phyloP scores from a whole-genome alignment of 2,113 vertebrate species.

The Arenaria interpres region DNA sequence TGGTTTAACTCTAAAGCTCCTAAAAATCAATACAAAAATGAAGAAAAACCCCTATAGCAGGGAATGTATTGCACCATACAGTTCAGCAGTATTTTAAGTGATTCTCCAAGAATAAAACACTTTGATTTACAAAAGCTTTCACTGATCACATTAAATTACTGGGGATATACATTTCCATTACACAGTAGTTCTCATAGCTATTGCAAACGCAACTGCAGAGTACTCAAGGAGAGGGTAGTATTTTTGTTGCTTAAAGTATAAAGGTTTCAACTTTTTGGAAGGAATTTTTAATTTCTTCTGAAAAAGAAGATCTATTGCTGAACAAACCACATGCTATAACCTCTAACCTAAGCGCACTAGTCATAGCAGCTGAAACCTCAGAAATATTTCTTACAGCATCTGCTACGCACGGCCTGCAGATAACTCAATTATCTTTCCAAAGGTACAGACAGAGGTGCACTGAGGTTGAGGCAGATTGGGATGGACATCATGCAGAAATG shows the following conservation, averaged over 20 bases:
- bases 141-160: slow-evolving; percentile 33
- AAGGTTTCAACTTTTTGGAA: background rate
- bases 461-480: background rate
- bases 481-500: background rate
- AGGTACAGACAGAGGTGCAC: background rate
- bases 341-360: background rate
- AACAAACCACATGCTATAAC: background rate
- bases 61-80: slow-evolving; percentile 22
- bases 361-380: background rate
- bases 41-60: slow-evolving; percentile 56
- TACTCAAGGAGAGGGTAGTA: background rate
- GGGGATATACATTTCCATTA: background rate
- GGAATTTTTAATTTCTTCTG: background rate
- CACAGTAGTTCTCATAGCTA: background rate
- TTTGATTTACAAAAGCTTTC: slow-evolving; percentile 56
- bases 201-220: background rate
- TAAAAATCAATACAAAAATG: slow-evolving; percentile 89
- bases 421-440: background rate
- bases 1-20: slow-evolving; percentile 86
- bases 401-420: background rate
- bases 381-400: background rate
- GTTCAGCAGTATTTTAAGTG: slow-evolving; percentile 10
- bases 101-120: slow-evolving; percentile 33
- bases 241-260: background rate
- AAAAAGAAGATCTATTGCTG: background rate